Percentiles rank a stretch among this genome's conserved stretches.
Conservation (phyloP, 2,113 vertebrate genomes). For the Semnornis frantzii region DNA sequence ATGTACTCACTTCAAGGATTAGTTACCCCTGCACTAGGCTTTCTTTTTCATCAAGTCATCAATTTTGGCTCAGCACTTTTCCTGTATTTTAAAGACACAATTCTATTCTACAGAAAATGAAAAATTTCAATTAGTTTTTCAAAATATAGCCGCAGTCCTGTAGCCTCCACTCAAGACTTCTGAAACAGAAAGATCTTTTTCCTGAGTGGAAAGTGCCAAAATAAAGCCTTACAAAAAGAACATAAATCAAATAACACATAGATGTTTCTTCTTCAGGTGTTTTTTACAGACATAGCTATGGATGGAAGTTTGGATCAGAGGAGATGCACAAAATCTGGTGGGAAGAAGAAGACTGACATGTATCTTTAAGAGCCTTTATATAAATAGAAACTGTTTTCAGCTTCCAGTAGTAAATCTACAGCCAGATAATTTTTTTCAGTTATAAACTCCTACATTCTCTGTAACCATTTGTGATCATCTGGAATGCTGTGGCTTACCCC, state of each 20-base stretch:
- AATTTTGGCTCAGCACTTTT: background rate
- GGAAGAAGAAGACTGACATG: background rate
- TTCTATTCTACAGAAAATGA: background rate
- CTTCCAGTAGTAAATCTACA: background rate
- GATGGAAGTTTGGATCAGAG: background rate
- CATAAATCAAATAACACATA: background rate
- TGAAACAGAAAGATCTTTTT: background rate
- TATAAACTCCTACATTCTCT: background rate
- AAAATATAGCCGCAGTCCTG: background rate
- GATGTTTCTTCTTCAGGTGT: accelerated
- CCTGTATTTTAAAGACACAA: background rate
- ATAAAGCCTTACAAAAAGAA: background rate
- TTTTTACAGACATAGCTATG: background rate
- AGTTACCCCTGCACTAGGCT: background rate
- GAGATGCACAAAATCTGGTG: background rate
- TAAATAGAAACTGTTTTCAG: background rate
- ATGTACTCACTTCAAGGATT: background rate
- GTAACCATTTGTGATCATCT: background rate
- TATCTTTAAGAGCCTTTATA: background rate
- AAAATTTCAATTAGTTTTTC: background rate
- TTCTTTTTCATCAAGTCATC: background rate
- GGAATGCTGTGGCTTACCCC: background rate
- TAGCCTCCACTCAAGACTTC: background rate
- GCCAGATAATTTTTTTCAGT: background rate
- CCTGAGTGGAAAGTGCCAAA: background rate